Evolutionary conservation across 2,888 invertebrate species (phyloP), one percentile per base, ranked within the genome.

Genomic region (Drosophila rubida): DNA sequence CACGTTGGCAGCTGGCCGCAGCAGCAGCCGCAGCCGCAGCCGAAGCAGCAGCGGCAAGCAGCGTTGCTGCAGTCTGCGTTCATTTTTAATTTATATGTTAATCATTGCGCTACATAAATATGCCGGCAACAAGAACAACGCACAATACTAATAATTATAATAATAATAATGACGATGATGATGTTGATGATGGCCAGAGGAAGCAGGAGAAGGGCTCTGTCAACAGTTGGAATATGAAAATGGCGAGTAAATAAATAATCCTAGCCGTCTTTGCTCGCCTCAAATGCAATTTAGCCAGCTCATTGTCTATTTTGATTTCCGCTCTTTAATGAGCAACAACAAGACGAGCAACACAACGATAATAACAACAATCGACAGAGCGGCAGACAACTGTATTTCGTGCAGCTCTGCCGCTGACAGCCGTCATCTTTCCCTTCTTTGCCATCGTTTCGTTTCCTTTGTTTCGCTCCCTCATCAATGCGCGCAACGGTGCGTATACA

Each of bases 21-120:
- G 19, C n/a, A n/a, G n/a, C n/a, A n/a, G n/a, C n/a, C n/a, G n/a
- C n/a, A n/a, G n/a, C n/a, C n/a, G n/a, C n/a, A 19, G 53, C 57
- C 70, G 37, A 44, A 48, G 42, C 42, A 19, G 41, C 55, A 22
- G 41, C n/a, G n/a, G n/a, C n/a, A n/a, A n/a, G n/a, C n/a, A n/a
- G n/a, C n/a, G n/a, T n/a, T n/a, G 42, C 42, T 25, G 41, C 55
- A 22, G 41, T 41, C 44, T 2, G 55, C 61, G 70, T 74, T 77
- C 70, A 66, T 65, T 80, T 79, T 79, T 80, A 81, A 79, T 79
- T 80, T 79, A 80, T 78, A 79, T 79, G 81, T 80, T 79, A 79
- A 79, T 80, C 78, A 71, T 67, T 49, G 58, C 32, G 63, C 55
- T 51, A 63, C 62, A 76, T 63, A 74, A 70, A 74, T 65, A 65